These are phyloP conservation scores for Eupithecia dodoneata DNA, from an alignment of 2,888 invertebrate genomes.

Conservation along the genomic window DNA sequence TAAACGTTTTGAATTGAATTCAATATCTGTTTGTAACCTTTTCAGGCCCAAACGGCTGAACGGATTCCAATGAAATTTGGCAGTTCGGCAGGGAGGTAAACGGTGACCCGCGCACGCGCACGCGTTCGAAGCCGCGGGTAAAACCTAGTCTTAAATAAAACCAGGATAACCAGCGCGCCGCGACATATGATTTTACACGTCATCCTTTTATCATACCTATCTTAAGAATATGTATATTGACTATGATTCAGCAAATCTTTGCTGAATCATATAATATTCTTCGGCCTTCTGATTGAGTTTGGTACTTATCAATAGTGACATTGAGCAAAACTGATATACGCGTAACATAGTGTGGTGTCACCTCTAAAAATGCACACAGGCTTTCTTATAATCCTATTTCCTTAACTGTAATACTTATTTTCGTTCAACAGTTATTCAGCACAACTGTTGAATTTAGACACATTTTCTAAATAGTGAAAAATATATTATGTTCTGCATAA, in stretches of 20 bases:
- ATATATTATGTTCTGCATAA: not conserved
- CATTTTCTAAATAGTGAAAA: not conserved
- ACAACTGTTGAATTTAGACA: not conserved
- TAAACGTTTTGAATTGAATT: too few relatives aligned
- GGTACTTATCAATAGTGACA: not conserved
- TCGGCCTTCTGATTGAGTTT: not conserved
- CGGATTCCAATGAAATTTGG: not conserved
- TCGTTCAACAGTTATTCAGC: too few relatives aligned
- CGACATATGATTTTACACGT: not conserved
- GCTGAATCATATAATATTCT: too few relatives aligned
- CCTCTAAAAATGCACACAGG: not conserved
- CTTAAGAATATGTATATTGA: not conserved
- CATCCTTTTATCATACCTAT: not conserved
- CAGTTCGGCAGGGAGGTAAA: not conserved
- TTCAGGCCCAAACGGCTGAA: not conserved
- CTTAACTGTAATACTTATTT: too few relatives aligned
- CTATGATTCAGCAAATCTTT: conserved; percentile 6
- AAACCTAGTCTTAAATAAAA: not conserved
- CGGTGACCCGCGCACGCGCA: not conserved
- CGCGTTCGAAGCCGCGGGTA: not conserved
- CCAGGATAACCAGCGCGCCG: not conserved
- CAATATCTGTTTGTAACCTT: too few relatives aligned
- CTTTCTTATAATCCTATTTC: too few relatives aligned
- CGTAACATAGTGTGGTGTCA: not conserved
- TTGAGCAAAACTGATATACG: not conserved